Percentiles rank a stretch among this genome's conserved stretches.
Conservation (phyloP, 2,797 vertebrate genomes). For the Morus bassanus region DNA sequence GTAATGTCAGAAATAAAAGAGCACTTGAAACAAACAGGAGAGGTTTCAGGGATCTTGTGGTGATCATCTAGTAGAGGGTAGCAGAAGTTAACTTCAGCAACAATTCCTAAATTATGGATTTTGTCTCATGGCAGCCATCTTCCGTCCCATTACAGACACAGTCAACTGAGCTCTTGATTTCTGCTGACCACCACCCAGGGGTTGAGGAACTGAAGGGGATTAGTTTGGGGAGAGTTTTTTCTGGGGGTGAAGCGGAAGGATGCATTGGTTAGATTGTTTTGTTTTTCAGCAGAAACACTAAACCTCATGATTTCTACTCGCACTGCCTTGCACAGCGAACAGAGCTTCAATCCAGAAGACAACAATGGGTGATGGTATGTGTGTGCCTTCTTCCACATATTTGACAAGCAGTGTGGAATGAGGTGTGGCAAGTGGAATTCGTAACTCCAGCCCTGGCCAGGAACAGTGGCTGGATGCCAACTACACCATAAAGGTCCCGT, state of each 20-base stretch:
- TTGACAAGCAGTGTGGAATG: conserved; percentile 11
- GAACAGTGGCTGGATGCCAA: neutral
- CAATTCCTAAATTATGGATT: neutral
- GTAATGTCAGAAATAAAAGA: neutral
- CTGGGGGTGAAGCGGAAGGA: neutral
- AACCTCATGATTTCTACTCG: neutral
- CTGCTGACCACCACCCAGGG: neutral
- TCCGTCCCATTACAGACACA: neutral
- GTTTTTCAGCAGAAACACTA: neutral
- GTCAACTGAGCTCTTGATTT: neutral
- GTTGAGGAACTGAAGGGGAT: neutral
- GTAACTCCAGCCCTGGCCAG: neutral
- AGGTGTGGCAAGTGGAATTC: conserved; percentile 21
- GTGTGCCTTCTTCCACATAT: neutral
- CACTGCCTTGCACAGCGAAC: fast-evolving
- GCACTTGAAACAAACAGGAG: neutral
- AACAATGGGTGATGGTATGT: neutral
- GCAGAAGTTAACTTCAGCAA: neutral
- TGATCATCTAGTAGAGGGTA: neutral
- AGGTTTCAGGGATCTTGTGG: neutral
- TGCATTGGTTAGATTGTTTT: neutral
- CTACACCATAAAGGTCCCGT: neutral
- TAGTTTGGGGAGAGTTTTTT: neutral
- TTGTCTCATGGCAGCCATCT: neutral
- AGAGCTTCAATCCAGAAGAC: neutral